Evolutionary conservation across 2,888 invertebrate species (phyloP).

Genomic region (Rutpela maculata): DNA sequence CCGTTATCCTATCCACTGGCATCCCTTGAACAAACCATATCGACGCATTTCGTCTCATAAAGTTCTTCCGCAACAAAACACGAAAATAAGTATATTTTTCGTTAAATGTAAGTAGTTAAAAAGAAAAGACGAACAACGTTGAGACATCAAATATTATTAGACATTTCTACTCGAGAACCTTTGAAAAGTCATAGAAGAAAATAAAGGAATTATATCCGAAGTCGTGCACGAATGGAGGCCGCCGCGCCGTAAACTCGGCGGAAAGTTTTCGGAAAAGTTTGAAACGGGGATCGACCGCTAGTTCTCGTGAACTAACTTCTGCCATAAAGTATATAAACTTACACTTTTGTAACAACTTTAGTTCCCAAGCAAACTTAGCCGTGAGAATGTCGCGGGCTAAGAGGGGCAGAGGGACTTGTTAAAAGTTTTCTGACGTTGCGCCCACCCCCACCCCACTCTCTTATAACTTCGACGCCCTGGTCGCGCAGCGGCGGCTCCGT

Average conservation of each 20-base stretch:
- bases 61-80: too few species aligned
- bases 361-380: constrained; percentile 70
- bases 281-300: constrained; percentile 52
- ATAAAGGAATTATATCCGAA: constrained; percentile 25
- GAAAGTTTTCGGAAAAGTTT: constrained; percentile 55
- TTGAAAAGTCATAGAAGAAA: constrained; percentile 16
- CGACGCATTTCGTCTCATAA: too few species aligned
- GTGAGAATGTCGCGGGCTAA: constrained; percentile 64
- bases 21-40: too few species aligned
- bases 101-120: neutral
- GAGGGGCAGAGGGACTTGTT: constrained; percentile 65
- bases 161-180: neutral
- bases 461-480: constrained; percentile 11
- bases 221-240: constrained; percentile 33
- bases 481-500: neutral
- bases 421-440: constrained; percentile 67
- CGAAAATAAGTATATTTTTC: too few species aligned
- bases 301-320: constrained; percentile 73
- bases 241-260: constrained; percentile 27
- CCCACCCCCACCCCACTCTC: too few species aligned
- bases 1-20: too few species aligned
- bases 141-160: neutral
- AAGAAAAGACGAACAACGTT: neutral
- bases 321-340: constrained; percentile 75
- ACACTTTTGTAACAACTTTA: constrained; percentile 75